Evolutionary conservation across 2,888 invertebrate genomes (phyloP), one percentile per base, ranked within the genome.

Genomic region (Drosophila ustulata): DNA sequence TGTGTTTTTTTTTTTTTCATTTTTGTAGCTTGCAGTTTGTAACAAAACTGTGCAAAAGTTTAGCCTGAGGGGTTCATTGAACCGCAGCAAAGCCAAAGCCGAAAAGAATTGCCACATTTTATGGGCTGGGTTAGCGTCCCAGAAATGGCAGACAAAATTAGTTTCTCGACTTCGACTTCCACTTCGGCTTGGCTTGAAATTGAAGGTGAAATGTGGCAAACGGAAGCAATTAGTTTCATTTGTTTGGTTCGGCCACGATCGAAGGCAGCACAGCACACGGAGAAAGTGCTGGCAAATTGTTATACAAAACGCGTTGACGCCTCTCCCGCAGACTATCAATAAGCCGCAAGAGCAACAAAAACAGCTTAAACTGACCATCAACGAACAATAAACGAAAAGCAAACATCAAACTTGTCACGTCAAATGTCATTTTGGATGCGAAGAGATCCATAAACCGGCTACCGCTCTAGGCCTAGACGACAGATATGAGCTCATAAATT

Each of bases 151-250:
- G 64, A 65, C 56, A 58, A 73, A 78, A 74, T 78, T 67, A 68
- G 67, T 67, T 71, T 25, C 58, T 52, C 45, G 32, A 68, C 37
- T 69, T 57, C 18, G 18, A 18, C 18, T 18, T 18, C 18, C 18
- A 18, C 18, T 18, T 18, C 18, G 37, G 50, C 47, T 61, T 65
- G 34, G 26, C 45, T 72, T 62, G 23, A 71, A 82, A 80, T 57
- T 74, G 63, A 85, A 82, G 85, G 75, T 84, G 69, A 88, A 85
- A 85, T 80, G 78, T 69, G 77, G 71, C 62, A 56, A 89, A 82
- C 86, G 89, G 86, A 88, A 85, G 88, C 80, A 75, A 85, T 88
- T 85, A 82, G 72, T 77, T 84, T 68, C 67, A 71, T 73, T 76
- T 84, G 74, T 67, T 67, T 32, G 59, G 58, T 47, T 56, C 46